Evolutionary conservation across 2,113 vertebrate genomes (phyloP).

Genomic region (Mohoua ochrocephala): DNA sequence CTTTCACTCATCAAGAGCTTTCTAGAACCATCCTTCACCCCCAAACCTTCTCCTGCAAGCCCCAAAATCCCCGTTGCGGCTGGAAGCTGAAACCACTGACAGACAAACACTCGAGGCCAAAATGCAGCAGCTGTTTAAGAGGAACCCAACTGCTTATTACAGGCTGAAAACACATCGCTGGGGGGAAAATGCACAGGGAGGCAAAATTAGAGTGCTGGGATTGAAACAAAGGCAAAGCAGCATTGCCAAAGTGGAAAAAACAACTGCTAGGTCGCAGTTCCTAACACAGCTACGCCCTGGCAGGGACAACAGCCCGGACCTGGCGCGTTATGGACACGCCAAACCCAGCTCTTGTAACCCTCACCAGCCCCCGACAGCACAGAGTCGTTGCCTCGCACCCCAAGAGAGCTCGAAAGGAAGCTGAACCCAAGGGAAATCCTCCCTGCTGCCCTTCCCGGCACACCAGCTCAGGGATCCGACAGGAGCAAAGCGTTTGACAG

Average conservation of each 20-base stretch:
- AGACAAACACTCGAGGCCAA: neutral
- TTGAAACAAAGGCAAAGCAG: neutral
- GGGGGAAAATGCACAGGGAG: neutral
- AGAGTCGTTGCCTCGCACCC: rapidly evolving
- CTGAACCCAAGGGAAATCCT: neutral
- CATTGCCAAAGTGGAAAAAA: neutral
- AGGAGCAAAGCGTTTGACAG: neutral
- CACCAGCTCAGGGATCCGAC: neutral
- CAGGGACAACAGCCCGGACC: neutral
- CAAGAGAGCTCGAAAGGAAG: neutral
- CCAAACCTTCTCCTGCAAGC: neutral
- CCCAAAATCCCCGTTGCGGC: neutral
- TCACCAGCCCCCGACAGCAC: neutral
- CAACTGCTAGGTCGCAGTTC: neutral
- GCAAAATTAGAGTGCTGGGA: neutral
- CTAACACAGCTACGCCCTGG: neutral
- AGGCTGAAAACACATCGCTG: neutral
- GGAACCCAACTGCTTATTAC: neutral
- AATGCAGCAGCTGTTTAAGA: neutral
- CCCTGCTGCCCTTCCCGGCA: neutral
- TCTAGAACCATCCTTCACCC: neutral
- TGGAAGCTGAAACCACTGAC: neutral
- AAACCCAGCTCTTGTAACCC: neutral
- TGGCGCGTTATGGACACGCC: rapidly evolving
- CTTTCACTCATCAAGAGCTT: neutral